Base-by-base conservation (phyloP, 2,797 vertebrate species). In the Cyprinodon diabolis region DNA sequence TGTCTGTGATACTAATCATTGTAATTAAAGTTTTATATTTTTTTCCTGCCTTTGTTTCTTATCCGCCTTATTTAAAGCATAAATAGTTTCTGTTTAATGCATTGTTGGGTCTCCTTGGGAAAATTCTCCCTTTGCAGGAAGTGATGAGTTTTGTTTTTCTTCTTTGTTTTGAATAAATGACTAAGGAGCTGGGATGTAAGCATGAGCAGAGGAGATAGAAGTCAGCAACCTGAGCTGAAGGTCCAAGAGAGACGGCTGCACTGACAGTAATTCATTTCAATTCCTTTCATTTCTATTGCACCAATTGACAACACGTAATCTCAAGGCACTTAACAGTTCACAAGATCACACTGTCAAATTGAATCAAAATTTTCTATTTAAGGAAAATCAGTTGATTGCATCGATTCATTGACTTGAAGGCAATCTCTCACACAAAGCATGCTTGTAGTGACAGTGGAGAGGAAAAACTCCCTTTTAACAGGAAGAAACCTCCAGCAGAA, bases 81-180 rank as follows among this genome's bases (percentile, higher is more conserved):
- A 7, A 21, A 6, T 6, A 10, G 66, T 60, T 75, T 13, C 12
- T 52, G 19, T 43, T 43, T 14, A 17, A 1, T 62, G 6, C 17
- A 37, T 55, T 10, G 47, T 60, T 66, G 14, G 25, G 51, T 17
- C 47, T 56, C 56, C 13, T 8, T 69, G 57, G 30, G 48, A 80
- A 74, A 52, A 49, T n/a, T n/a, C 6, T 37, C 14, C 15, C 25
- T 55, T 43, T 15, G 68, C 79, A 84, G 81, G 76, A 83, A 81
- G 51, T 43, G 35, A 71, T 55, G 57, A 52, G 72, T 76, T 76
- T 75, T 70, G 67, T 47, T 45, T 81, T 70, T 76, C 54, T 47
- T 58, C 58, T 78, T 85, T 78, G 74, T 81, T 81, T 83, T 69
- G 58, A 69, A 35, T 63, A 14, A 49, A 70, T 72, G 5, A 35